phyloP scores from a whole-genome alignment of 2,888 invertebrate species.

The Gari tellinella region DNA sequence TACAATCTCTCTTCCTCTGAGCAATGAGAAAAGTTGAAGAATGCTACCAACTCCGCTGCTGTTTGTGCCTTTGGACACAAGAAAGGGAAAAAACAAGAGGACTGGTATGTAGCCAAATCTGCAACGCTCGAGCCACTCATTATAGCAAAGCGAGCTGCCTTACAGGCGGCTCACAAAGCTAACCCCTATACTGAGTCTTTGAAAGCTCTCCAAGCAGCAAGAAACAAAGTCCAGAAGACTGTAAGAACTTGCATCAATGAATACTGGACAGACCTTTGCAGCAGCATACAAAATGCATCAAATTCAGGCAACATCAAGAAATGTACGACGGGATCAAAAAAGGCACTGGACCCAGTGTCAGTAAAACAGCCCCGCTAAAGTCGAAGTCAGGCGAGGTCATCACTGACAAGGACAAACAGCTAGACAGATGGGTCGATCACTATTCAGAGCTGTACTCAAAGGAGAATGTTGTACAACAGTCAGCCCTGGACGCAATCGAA shows the following conservation, averaged over 20 bases:
- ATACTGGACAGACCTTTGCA: slow-evolving; percentile 5
- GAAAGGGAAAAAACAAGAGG: not conserved
- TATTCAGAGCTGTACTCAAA: slow-evolving; percentile 2
- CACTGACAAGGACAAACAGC: slow-evolving; percentile 1
- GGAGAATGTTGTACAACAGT: not conserved
- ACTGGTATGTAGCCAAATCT: slow-evolving; percentile 10
- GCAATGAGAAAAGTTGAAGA: not conserved
- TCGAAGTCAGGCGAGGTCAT: slow-evolving; percentile 5
- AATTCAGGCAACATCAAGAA: slow-evolving; percentile 6
- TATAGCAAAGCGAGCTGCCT: slow-evolving; percentile 5
- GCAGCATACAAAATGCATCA: not conserved
- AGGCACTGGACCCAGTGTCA: not conserved
- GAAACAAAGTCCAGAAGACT: not conserved
- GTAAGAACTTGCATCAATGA: slow-evolving; percentile 1
- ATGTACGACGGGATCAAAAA: slow-evolving; percentile 19
- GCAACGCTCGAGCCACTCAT: slow-evolving; percentile 1
- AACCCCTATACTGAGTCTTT: not conserved
- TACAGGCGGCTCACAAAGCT: slow-evolving; percentile 1
- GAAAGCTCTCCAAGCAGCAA: not conserved
- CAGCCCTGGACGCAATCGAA: slow-evolving; percentile 9
- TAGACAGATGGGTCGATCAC: slow-evolving; percentile 24
- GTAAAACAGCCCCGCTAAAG: slow-evolving; percentile 13
- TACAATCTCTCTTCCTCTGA: not conserved
- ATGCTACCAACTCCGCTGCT: not conserved
- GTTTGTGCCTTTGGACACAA: slow-evolving; percentile 4